Conservation (phyloP, 2,797 vertebrate species). For the Cichlasoma orientale region DNA sequence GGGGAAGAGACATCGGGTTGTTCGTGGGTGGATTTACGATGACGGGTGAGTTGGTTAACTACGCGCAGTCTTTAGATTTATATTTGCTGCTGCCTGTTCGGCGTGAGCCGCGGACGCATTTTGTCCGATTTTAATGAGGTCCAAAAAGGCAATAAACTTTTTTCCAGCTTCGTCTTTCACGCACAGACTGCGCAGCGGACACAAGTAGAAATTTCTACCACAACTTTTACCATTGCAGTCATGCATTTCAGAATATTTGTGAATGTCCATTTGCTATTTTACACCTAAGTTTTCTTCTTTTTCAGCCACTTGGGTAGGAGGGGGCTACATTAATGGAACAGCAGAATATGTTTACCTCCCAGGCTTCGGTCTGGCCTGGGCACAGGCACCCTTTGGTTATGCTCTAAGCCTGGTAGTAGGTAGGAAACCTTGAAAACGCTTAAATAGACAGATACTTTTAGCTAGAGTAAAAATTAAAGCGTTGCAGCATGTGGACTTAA, state of each 20-base stretch:
- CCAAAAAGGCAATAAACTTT: neutral
- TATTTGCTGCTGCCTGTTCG: neutral
- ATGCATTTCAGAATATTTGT: neutral
- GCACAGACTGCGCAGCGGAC: conserved; percentile 1
- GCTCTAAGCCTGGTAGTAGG: conserved; percentile 94
- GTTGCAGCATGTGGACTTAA: neutral
- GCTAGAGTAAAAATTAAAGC: neutral
- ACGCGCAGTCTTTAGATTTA: accelerated
- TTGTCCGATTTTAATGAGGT: neutral
- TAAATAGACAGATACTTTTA: neutral
- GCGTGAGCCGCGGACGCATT: neutral
- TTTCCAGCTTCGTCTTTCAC: conserved; percentile 22
- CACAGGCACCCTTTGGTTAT: conserved; percentile 97
- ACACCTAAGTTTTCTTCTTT: neutral
- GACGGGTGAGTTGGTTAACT: conserved; percentile 83
- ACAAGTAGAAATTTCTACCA: neutral
- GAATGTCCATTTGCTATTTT: neutral
- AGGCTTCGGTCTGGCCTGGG: conserved; percentile 92
- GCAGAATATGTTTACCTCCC: conserved; percentile 97
- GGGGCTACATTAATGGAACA: conserved; percentile 98
- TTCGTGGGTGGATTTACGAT: conserved; percentile 97
- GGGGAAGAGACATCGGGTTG: conserved; percentile 94
- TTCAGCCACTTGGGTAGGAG: conserved; percentile 98
- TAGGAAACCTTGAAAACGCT: conserved; percentile 72
- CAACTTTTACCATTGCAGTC: neutral